These are phyloP conservation scores for human (Homo sapiens) DNA, from an alignment of 2,113 vertebrate species.

Conservation along the genomic window GRCh38 chr16:53232501-53233000, in stretches of 20 bases:
- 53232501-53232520: background rate
- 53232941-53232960: too few relatives aligned
- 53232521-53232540: background rate
- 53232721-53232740: background rate
- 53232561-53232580: background rate
- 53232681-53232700: background rate
- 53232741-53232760: background rate
- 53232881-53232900: background rate
- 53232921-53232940: too few relatives aligned
- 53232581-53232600: slow-evolving; percentile 1
- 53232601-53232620: background rate
- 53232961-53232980: too few relatives aligned
- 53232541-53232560: background rate
- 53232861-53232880: background rate
- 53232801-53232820: background rate
- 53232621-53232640: background rate
- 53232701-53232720: background rate
- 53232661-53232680: background rate
- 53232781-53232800: slow-evolving; percentile 5
- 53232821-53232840: background rate
- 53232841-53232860: background rate
- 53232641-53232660: background rate
- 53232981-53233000: too few relatives aligned
- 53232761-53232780: background rate
- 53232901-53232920: background rate